Conservation (phyloP, 2,113 vertebrate genomes). For the Pachycephala philippinensis region DNA sequence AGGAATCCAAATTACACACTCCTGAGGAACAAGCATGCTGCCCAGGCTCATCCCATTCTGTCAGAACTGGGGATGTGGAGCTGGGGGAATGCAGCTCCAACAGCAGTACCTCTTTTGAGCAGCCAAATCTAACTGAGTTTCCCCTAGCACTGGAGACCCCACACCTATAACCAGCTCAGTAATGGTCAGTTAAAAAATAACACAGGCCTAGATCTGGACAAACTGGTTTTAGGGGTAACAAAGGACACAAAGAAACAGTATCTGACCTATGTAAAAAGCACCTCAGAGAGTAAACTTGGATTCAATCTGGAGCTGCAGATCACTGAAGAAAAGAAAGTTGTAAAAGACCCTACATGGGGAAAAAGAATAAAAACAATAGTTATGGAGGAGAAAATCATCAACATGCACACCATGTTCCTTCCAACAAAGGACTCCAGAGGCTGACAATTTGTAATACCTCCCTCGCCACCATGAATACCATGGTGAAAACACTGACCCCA, state of each 20-base stretch:
- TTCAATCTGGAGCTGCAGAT: background rate
- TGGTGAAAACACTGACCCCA: background rate
- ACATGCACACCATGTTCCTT: background rate
- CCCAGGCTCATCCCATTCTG: background rate
- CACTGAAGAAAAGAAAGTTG: background rate
- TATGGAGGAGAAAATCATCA: background rate
- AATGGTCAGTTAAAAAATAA: background rate
- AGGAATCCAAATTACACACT: background rate
- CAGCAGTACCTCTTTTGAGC: background rate
- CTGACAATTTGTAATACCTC: background rate
- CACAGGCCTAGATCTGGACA: background rate
- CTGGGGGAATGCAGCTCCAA: background rate
- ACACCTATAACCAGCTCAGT: background rate
- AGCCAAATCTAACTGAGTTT: background rate
- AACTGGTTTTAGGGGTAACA: background rate
- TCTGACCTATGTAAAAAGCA: background rate
- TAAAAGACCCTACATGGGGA: fast-evolving
- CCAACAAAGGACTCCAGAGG: background rate
- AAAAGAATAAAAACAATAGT: background rate
- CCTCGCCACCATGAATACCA: background rate
- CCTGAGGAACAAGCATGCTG: background rate
- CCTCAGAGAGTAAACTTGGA: background rate
- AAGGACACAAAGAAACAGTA: background rate
- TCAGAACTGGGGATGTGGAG: background rate
- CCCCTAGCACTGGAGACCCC: background rate